Evolutionary conservation across 2,797 vertebrate species (phyloP).

Genomic region (Hypotaenidia philippensis): DNA sequence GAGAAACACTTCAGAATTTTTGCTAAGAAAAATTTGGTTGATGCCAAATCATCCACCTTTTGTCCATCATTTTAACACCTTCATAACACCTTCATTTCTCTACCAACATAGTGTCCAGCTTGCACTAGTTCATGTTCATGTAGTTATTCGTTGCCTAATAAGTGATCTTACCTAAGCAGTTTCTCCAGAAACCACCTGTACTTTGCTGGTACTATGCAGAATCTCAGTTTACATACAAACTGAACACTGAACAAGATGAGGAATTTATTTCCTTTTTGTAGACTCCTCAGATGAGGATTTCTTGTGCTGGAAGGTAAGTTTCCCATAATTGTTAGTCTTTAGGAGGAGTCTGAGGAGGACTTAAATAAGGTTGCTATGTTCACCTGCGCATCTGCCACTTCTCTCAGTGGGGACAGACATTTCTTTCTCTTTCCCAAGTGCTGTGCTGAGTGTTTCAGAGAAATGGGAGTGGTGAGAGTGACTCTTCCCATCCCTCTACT

Average conservation of each 20-base stretch:
- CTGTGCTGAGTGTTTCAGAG: background rate
- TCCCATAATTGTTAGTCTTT: background rate
- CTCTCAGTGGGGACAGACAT: background rate
- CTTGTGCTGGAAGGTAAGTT: background rate
- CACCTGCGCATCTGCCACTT: background rate
- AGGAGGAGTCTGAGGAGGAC: background rate
- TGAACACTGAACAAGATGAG: background rate
- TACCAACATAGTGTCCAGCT: background rate
- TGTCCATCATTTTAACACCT: background rate
- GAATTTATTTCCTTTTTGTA: background rate
- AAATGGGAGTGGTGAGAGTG: background rate
- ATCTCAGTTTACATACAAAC: background rate
- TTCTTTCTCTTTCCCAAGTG: background rate
- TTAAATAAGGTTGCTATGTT: background rate
- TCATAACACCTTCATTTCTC: background rate
- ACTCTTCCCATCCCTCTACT: background rate
- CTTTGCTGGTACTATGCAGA: background rate
- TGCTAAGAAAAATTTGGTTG: background rate
- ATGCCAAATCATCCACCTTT: background rate
- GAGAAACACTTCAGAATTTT: background rate
- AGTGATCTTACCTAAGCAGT: background rate
- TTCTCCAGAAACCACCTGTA: background rate
- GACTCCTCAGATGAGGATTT: background rate
- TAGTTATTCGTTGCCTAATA: background rate
- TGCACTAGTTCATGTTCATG: background rate